A percentile compares a stretch with the other conserved stretches of the same genome.
These are phyloP conservation scores for Dryocosmus kuriphilus DNA, from an alignment of 2,888 invertebrate species.

Conservation along the genomic window DNA sequence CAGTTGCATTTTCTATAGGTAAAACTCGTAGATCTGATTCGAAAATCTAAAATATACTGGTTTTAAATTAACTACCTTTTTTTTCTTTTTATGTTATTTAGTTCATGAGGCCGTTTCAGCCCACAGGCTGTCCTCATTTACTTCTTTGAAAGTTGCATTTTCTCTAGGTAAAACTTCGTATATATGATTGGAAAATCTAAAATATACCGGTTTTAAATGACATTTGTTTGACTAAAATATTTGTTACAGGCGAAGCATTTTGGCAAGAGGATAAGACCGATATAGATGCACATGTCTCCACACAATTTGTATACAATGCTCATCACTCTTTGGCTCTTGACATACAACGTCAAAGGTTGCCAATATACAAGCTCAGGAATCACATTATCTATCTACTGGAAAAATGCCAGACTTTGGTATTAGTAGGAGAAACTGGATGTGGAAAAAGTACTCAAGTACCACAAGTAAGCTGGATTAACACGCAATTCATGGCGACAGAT, in stretches of 20 bases:
- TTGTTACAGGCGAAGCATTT: constrained; percentile 67
- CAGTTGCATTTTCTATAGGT: too few species aligned
- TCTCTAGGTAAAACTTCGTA: too few species aligned
- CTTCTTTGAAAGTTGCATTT: too few species aligned
- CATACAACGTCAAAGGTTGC: constrained; percentile 90
- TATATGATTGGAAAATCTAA: too few species aligned
- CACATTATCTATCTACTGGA: constrained; percentile 95
- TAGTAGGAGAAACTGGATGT: constrained; percentile 96
- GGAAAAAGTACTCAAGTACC: constrained; percentile 98
- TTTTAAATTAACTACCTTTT: too few species aligned
- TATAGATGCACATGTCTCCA: constrained; percentile 80
- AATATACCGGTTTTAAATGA: too few species aligned
- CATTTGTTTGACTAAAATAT: not conserved
- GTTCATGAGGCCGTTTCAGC: too few species aligned
- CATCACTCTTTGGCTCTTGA: constrained; percentile 90
- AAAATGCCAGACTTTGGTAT: constrained; percentile 91
- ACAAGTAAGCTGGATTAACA: constrained; percentile 84
- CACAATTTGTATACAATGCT: constrained; percentile 91
- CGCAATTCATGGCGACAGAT: too few species aligned
- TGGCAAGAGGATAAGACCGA: constrained; percentile 79
- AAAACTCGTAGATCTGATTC: too few species aligned
- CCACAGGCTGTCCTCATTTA: too few species aligned
- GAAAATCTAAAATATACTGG: too few species aligned
- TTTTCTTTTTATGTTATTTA: too few species aligned
- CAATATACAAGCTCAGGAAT: constrained; percentile 90